phyloP scores from a whole-genome alignment of 2,113 vertebrate species.

The Paedocypris sp. region DNA sequence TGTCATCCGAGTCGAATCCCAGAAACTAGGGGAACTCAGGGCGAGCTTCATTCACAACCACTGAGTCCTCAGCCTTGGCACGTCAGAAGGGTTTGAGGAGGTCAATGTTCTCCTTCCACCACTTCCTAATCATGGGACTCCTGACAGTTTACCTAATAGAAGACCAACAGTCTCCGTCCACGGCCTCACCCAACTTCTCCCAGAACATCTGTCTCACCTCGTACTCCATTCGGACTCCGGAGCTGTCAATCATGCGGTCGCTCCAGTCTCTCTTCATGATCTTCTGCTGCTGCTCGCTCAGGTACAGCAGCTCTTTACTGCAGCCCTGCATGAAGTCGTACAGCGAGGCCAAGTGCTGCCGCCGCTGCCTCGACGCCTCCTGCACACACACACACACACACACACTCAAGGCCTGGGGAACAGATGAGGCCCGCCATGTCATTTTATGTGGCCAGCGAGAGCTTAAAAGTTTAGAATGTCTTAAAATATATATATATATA shows the following conservation, averaged over 20 bases:
- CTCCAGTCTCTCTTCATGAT: slow-evolving; percentile 88
- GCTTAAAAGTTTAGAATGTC: no score
- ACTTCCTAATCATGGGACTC: no score
- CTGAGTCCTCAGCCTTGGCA: no score
- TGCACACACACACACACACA: slow-evolving; percentile 37
- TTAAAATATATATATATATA: background rate
- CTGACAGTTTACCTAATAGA: no score
- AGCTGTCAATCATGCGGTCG: slow-evolving; percentile 69
- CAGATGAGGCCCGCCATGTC: background rate
- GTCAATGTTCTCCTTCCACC: no score
- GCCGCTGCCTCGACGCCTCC: slow-evolving; percentile 63
- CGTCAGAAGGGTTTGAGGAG: no score
- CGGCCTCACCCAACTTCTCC: no score
- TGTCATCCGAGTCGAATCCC: no score
- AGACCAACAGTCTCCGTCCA: no score
- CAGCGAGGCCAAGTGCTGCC: slow-evolving; percentile 67
- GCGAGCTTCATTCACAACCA: no score
- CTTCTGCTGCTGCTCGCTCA: slow-evolving; percentile 71
- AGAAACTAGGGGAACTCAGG: no score
- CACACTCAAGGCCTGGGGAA: background rate
- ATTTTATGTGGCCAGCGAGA: no score
- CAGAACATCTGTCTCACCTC: slow-evolving; percentile 17
- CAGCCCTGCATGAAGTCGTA: slow-evolving; percentile 85
- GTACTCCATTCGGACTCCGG: slow-evolving; percentile 45
- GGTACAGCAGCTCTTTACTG: slow-evolving; percentile 73